Conservation (phyloP, 2,113 vertebrate genomes). For the Myotis yumanensis region DNA sequence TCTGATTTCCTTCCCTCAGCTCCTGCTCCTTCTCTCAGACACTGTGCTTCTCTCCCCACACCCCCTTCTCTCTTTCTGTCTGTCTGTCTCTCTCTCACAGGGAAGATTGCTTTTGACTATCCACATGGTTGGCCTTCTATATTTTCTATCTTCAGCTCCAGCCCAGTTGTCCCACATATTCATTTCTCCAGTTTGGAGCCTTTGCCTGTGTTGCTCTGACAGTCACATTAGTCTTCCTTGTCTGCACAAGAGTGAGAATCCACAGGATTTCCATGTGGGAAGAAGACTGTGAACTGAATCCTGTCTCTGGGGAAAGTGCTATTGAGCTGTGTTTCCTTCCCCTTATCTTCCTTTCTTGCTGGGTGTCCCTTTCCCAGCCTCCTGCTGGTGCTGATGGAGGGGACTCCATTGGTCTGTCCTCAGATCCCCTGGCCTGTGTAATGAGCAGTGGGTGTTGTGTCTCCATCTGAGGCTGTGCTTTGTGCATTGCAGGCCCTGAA, state of each 20-base stretch:
- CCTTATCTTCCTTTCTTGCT: neutral
- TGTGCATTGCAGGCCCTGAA: slow-evolving; percentile 49
- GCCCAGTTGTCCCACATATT: neutral
- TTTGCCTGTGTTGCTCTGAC: neutral
- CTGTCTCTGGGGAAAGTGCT: neutral
- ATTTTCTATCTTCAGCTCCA: neutral
- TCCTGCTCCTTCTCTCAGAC: neutral
- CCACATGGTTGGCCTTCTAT: neutral
- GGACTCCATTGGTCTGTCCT: accelerated
- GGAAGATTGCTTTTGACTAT: neutral
- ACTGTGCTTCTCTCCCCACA: neutral
- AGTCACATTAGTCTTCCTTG: neutral
- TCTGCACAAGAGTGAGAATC: neutral
- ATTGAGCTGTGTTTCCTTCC: neutral
- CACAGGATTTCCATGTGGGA: accelerated
- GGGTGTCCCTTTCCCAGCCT: neutral
- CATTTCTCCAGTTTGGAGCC: neutral
- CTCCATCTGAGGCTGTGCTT: neutral
- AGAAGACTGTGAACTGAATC: neutral
- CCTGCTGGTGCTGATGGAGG: neutral
- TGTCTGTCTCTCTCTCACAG: neutral
- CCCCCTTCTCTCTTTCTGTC: neutral
- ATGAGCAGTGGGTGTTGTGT: accelerated
- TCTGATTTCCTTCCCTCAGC: neutral
- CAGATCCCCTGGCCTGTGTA: neutral